Percentiles rank a stretch among this genome's conserved stretches.
phyloP scores from a whole-genome alignment of 2,113 vertebrate species.

The Bos indicus region DNA sequence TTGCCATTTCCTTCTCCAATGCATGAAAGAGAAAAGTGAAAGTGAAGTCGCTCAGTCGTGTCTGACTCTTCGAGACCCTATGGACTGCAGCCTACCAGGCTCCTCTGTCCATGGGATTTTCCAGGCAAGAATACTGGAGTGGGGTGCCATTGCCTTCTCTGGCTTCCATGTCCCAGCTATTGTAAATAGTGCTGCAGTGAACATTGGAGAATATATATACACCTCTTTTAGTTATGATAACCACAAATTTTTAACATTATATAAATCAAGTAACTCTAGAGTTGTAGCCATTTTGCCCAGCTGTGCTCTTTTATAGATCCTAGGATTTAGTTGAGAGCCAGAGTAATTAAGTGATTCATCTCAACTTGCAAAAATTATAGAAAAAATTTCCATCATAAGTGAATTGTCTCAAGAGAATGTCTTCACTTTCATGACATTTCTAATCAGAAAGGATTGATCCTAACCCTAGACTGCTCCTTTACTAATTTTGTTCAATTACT shows the following conservation, averaged over 20 bases:
- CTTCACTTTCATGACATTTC: constrained; percentile 31
- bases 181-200: not conserved
- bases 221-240: not conserved
- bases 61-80: too few relatives aligned
- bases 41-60: too few relatives aligned
- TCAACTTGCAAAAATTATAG: constrained; percentile 24
- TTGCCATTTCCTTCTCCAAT: too few relatives aligned
- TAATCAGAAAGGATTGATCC: constrained; percentile 38
- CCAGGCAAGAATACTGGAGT: too few relatives aligned
- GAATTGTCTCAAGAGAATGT: constrained; percentile 49
- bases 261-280: not conserved
- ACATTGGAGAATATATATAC: not conserved
- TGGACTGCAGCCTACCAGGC: too few relatives aligned
- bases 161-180: not conserved
- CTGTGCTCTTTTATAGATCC: not conserved
- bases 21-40: too few relatives aligned
- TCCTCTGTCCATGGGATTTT: too few relatives aligned
- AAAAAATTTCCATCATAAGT: constrained; percentile 26
- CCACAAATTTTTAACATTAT: not conserved
- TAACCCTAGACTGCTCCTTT: constrained; percentile 9
- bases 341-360: constrained; percentile 25
- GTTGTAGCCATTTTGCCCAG: not conserved
- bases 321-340: not conserved
- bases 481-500: constrained; percentile 58
- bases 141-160: too few relatives aligned